Evolutionary conservation across 2,797 vertebrate species (phyloP), one percentile per base, ranked within the genome.

Genomic region (Manis javanica): DNA sequence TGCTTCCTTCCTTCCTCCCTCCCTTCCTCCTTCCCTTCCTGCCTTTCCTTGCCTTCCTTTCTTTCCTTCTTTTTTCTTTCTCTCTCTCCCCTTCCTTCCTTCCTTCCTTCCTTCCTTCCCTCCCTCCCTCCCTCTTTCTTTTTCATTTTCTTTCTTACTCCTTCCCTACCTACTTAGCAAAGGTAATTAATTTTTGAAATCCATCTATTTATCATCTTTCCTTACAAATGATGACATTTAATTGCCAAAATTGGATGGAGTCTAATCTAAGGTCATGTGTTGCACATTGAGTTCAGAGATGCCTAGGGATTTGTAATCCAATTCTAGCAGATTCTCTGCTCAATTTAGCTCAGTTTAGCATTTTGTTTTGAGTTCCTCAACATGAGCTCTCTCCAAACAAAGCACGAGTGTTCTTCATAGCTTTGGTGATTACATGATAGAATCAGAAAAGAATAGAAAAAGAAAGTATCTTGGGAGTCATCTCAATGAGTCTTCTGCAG

Each of bases 161-260:
- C 53, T 26, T 42, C 29, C 55, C 24, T n/a, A 11, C 39, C 34
- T 61, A 37, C 72, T 29, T 86, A 31, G 15, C 46, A 81, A 16
- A 74, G 15, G 12, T 53, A 74, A 90, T 85, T 86, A 42, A 64
- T 95, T 94, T 97, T 72, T 21, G 63, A 81, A 87, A 34, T 55
- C 4, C 5, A 63, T 72, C 18, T 49, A 21, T 81, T 51, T 83
- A 42, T 81, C 91, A 63, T 78, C 71, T 87, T 90, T 13, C 12
- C 3, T 71, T 89, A 77, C 18, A 85, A 42, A 14, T 79, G 68
- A 61, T 61, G 31, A 1, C 31, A 93, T 68, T 77, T 55, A 49
- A 42, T 24, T 74, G 39, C 26, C 49, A 55, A 72, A 94, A 68
- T 24, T 87, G 18, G 24, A 26, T 71, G 18, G 39, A 79, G 15